Evolutionary conservation across 1,140 invertebrate species (phyloP).

Genomic region (Cotesia vestalis): DNA sequence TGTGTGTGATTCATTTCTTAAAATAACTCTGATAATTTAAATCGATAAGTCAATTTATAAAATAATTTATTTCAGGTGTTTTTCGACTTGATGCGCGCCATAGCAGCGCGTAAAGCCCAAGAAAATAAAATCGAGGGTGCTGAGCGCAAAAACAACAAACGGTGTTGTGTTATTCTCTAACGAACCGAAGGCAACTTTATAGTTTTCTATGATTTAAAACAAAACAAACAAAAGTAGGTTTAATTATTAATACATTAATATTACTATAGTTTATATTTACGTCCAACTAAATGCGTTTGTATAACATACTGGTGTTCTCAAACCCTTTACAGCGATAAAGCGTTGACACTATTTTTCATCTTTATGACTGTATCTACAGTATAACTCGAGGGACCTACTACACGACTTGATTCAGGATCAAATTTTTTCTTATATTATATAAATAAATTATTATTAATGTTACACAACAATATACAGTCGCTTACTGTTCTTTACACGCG

Average conservation of each 20-base stretch:
- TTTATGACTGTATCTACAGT: conserved; percentile 30
- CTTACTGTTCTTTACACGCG: too few species aligned
- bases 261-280: conserved; percentile 40
- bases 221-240: conserved; percentile 37
- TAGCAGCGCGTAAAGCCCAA: conserved; percentile 92
- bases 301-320: conserved; percentile 45
- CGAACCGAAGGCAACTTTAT: conserved; percentile 44
- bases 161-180: conserved; percentile 84
- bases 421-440: neutral
- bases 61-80: conserved; percentile 80
- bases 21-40: conserved; percentile 15
- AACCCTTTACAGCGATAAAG: conserved; percentile 50
- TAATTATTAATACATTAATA: conserved; percentile 15
- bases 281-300: conserved; percentile 26
- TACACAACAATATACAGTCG: neutral
- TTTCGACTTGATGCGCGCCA: conserved; percentile 97
- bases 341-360: conserved; percentile 40
- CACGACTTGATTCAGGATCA: conserved; percentile 27
- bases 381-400: conserved; percentile 35
- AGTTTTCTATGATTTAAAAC: conserved; percentile 43
- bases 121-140: conserved; percentile 89
- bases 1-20: conserved; percentile 15
- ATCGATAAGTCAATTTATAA: neutral
- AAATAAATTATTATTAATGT: neutral
- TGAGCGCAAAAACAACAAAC: conserved; percentile 86